Evolutionary conservation across 2,888 invertebrate species (phyloP).

Genomic region (Andrena fulva): DNA sequence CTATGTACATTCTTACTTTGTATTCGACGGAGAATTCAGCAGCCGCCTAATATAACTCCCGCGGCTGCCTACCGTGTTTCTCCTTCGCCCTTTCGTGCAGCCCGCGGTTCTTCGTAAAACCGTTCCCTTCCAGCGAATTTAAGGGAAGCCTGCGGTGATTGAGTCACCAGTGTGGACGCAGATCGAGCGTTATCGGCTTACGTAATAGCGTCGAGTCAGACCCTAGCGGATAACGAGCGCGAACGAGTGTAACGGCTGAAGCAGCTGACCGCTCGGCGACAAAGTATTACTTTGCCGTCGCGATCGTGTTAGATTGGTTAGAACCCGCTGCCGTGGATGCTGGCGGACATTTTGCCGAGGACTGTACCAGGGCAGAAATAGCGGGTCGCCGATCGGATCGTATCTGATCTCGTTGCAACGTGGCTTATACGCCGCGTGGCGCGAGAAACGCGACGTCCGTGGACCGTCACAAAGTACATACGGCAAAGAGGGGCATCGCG

Average conservation of each 20-base stretch:
- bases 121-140: neutral
- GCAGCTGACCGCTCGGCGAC: conserved; percentile 5
- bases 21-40: conserved; percentile 22
- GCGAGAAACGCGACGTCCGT: conserved; percentile 35
- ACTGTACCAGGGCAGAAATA: conserved; percentile 70
- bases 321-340: conserved; percentile 1
- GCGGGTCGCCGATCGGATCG: conserved; percentile 62
- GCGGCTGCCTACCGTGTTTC: neutral
- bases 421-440: conserved; percentile 40
- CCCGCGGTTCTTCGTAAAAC: neutral
- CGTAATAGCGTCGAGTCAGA: neutral
- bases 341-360: conserved; percentile 40
- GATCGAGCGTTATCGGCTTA: conserved; percentile 1
- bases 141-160: neutral
- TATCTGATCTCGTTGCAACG: conserved; percentile 63
- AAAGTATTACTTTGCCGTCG: conserved; percentile 46
- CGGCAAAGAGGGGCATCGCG: conserved; percentile 25
- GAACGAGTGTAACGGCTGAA: neutral
- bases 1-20: conserved; percentile 8
- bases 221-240: conserved; percentile 5
- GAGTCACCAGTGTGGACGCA: neutral
- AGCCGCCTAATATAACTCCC: conserved; percentile 21
- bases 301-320: neutral
- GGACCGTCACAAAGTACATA: conserved; percentile 33
- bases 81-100: neutral